Evolutionary conservation across 2,888 invertebrate species (phyloP).

Genomic region (Agrochola lychnidis): DNA sequence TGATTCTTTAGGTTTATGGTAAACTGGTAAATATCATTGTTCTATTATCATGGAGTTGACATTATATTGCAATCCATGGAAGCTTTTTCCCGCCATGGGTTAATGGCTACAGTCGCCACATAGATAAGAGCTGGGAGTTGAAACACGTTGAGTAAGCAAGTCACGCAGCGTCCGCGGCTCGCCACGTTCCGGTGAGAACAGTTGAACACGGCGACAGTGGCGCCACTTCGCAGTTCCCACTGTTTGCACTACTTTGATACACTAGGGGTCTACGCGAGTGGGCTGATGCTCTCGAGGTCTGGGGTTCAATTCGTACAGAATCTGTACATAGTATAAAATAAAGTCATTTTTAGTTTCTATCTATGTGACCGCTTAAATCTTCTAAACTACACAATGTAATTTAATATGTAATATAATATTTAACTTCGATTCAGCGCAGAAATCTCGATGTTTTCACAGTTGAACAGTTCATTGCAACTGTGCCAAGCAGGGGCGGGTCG

Average conservation of each 20-base stretch:
- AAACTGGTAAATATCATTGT: neutral
- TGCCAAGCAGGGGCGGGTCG: neutral
- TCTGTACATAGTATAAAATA: neutral
- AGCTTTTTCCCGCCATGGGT: neutral
- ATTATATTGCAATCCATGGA: neutral
- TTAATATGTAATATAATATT: neutral
- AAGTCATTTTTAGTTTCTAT: too few relatives aligned
- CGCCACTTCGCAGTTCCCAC: neutral
- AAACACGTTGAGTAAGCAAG: neutral
- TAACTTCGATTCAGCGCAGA: neutral
- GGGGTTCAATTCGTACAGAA: neutral
- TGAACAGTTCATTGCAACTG: neutral
- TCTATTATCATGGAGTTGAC: neutral
- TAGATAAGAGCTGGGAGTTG: neutral
- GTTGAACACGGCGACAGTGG: slow-evolving; percentile 1
- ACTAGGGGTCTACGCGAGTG: neutral
- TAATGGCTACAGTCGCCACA: neutral
- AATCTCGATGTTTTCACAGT: neutral
- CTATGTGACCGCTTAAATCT: too few relatives aligned
- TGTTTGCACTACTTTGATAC: neutral
- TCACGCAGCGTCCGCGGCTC: slow-evolving; percentile 5
- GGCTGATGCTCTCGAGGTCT: too few relatives aligned
- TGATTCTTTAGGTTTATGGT: neutral
- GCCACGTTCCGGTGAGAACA: neutral
- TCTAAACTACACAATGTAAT: too few relatives aligned